These are phyloP conservation scores for Eunapius fragilis DNA, from an alignment of 37 sponge, comb jelly and placozoan species.

Conservation along the genomic window DNA sequence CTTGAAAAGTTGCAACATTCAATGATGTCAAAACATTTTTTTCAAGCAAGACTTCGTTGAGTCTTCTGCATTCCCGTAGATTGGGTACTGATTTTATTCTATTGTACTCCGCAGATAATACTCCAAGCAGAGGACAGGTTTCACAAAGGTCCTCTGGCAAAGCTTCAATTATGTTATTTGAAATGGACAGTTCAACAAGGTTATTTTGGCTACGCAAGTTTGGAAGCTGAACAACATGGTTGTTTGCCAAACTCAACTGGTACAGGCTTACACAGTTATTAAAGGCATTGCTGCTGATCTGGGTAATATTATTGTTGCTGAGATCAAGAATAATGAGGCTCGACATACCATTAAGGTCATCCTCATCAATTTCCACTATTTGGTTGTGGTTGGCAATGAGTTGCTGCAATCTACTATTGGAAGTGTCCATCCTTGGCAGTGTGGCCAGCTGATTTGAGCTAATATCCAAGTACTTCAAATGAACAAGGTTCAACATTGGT, in stretches of 20 bases:
- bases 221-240: constrained; percentile 15
- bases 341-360: constrained; percentile 1
- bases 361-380: constrained; percentile 1
- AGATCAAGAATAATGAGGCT: constrained; percentile 6
- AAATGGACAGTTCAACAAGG: constrained; percentile 9
- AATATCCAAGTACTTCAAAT: not conserved
- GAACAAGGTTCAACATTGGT: not conserved
- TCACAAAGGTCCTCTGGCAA: constrained; percentile 49
- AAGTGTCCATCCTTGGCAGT: not conserved
- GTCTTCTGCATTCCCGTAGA: constrained; percentile 1
- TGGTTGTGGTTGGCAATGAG: not conserved
- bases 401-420: not conserved
- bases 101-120: constrained; percentile 24
- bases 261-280: not conserved
- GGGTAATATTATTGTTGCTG: constrained; percentile 16
- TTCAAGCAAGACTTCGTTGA: not conserved
- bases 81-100: not conserved
- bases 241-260: constrained; percentile 16
- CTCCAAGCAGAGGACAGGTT: not conserved
- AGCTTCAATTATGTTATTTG: constrained; percentile 1
- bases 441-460: not conserved
- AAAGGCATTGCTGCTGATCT: constrained; percentile 27
- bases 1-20: not conserved
- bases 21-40: not conserved
- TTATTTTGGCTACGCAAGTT: constrained; percentile 6